These are phyloP conservation scores for Drosophila nikananu DNA, from an alignment of 1,140 invertebrate species.

Conservation along the genomic window DNA sequence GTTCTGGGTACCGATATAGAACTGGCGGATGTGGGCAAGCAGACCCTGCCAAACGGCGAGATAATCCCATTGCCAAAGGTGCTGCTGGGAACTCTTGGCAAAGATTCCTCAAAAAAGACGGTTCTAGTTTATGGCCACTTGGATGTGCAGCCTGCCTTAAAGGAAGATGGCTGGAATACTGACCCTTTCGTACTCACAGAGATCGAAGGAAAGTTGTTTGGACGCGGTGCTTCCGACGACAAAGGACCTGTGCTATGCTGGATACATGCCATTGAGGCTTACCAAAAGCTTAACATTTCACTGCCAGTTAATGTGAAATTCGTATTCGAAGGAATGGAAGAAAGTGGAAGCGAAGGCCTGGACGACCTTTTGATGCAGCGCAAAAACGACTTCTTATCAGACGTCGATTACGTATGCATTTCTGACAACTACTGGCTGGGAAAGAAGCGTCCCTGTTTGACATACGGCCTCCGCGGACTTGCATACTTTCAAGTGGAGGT, in stretches of 20 bases:
- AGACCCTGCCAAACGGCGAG: constrained; percentile 90
- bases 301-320: constrained; percentile 98
- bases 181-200: constrained; percentile 97
- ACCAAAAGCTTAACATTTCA: constrained; percentile 89
- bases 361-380: constrained; percentile 92
- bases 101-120: constrained; percentile 95
- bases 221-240: constrained; percentile 97
- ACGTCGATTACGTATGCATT: constrained; percentile 98
- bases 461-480: constrained; percentile 97
- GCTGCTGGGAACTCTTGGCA: constrained; percentile 93
- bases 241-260: constrained; percentile 97
- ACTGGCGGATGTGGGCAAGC: constrained; percentile 92
- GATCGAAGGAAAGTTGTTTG: constrained; percentile 96
- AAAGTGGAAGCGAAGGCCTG: constrained; percentile 97
- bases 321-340: constrained; percentile 99
- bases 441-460: constrained; percentile 97
- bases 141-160: constrained; percentile 97
- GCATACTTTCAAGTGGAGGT: constrained; percentile 97
- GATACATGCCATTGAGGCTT: constrained; percentile 97
- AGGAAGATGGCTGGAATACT: constrained; percentile 97
- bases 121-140: constrained; percentile 98
- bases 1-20: constrained; percentile 91
- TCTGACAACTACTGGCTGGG: constrained; percentile 99
- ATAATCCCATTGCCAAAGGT: constrained; percentile 94
- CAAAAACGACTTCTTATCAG: constrained; percentile 92